Percentiles rank a stretch among this genome's conserved stretches.
Conservation (phyloP, 2,797 vertebrate species). For the Tapera naevia region DNA sequence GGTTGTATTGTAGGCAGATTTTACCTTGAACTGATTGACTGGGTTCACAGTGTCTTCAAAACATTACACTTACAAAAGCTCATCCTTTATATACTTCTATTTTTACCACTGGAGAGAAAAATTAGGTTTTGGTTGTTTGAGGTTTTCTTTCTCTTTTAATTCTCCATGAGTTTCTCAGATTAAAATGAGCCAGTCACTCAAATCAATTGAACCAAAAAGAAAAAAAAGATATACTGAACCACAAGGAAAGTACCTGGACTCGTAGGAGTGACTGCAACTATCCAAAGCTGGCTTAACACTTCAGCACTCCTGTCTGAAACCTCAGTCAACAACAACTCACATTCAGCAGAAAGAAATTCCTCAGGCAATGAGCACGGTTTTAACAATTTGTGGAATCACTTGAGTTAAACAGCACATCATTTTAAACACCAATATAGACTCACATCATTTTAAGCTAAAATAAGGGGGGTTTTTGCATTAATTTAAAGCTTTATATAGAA, state of each 20-base stretch:
- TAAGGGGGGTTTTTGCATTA: neutral
- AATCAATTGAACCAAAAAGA: neutral
- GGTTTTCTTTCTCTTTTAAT: neutral
- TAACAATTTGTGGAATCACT: neutral
- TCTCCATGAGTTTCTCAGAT: neutral
- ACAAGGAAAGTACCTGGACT: neutral
- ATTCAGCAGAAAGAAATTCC: neutral
- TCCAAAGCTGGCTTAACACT: neutral
- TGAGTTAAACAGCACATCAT: neutral
- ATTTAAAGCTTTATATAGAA: neutral
- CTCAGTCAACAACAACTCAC: neutral
- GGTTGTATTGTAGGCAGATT: neutral
- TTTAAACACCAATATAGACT: neutral
- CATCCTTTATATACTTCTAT: neutral
- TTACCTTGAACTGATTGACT: fast-evolving
- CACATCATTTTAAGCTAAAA: neutral
- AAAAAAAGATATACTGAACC: neutral
- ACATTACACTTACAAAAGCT: neutral
- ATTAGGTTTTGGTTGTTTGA: neutral
- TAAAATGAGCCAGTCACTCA: neutral
- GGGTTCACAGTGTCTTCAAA: neutral
- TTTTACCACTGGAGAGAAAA: neutral
- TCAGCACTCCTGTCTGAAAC: neutral
- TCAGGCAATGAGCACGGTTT: neutral
- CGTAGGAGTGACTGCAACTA: neutral